Conservation (phyloP, 2,888 invertebrate genomes). For the Mimumesa dahlbomi region DNA sequence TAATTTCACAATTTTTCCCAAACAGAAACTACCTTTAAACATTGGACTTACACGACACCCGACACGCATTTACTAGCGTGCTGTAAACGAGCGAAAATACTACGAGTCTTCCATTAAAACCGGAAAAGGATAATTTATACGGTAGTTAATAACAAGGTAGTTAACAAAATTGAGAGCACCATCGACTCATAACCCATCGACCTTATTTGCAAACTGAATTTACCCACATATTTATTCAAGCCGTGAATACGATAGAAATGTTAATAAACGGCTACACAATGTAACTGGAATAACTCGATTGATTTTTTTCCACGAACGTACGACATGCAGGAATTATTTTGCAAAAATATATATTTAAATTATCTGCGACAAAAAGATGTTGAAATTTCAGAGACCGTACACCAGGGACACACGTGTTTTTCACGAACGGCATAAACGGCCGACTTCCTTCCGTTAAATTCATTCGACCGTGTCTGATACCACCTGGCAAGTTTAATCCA, state of each 20-base stretch:
- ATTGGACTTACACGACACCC: too few relatives aligned
- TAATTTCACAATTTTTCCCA: too few relatives aligned
- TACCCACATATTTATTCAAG: conserved; percentile 1
- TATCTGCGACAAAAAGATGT: neutral
- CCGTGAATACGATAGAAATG: neutral
- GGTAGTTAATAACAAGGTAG: conserved; percentile 35
- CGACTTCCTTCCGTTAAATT: conserved; percentile 62
- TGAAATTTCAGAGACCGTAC: too few relatives aligned
- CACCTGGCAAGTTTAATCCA: conserved; percentile 54
- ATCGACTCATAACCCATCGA: conserved; percentile 34
- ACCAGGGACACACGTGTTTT: conserved; percentile 14
- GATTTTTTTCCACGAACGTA: too few relatives aligned
- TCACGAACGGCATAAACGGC: conserved; percentile 46
- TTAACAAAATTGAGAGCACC: conserved; percentile 45
- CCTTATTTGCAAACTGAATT: conserved; percentile 45
- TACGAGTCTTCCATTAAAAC: neutral
- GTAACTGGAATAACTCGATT: neutral
- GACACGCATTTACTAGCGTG: neutral
- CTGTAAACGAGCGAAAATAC: neutral
- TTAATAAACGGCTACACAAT: neutral
- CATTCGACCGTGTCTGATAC: conserved; percentile 48
- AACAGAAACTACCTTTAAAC: too few relatives aligned
- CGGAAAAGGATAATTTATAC: conserved; percentile 40
- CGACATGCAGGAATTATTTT: too few relatives aligned
- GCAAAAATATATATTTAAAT: too few relatives aligned